These are phyloP conservation scores for Micrasema minimum DNA, from an alignment of 1,140 invertebrate species.

Conservation along the genomic window DNA sequence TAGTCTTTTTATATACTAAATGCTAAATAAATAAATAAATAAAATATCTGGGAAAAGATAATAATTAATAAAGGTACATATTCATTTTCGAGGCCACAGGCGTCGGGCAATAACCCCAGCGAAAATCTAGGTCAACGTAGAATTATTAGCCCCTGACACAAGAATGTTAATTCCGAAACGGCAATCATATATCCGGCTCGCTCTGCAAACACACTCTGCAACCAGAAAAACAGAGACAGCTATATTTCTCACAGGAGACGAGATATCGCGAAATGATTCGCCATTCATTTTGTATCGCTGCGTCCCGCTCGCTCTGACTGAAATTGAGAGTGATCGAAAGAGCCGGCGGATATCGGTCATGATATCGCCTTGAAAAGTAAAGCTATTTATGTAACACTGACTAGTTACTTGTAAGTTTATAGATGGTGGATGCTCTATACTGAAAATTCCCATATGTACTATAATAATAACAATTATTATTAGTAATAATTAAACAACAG, in stretches of 20 bases:
- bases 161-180: constrained; percentile 39
- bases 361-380: constrained; percentile 50
- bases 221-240: constrained; percentile 14
- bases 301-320: constrained; percentile 43
- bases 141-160: constrained; percentile 46
- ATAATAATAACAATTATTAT: too few species aligned
- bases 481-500: too few species aligned
- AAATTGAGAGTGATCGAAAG: constrained; percentile 42
- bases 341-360: constrained; percentile 46
- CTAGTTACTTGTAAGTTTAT: not conserved
- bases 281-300: constrained; percentile 38
- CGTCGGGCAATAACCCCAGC: constrained; percentile 50
- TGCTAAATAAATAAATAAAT: too few species aligned
- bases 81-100: constrained; percentile 49
- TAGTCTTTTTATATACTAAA: too few species aligned
- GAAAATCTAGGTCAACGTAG: constrained; percentile 51
- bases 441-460: too few species aligned
- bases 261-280: constrained; percentile 37
- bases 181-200: not conserved
- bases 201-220: constrained; percentile 20
- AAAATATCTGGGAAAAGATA: not conserved
- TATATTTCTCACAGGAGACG: not conserved
- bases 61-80: constrained; percentile 5
- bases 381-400: constrained; percentile 41
- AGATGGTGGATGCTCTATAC: too few species aligned